Percentiles rank a stretch among this genome's conserved stretches.
Evolutionary conservation across 2,888 invertebrate genomes (phyloP).

Genomic region (Plagodis pulveraria): DNA sequence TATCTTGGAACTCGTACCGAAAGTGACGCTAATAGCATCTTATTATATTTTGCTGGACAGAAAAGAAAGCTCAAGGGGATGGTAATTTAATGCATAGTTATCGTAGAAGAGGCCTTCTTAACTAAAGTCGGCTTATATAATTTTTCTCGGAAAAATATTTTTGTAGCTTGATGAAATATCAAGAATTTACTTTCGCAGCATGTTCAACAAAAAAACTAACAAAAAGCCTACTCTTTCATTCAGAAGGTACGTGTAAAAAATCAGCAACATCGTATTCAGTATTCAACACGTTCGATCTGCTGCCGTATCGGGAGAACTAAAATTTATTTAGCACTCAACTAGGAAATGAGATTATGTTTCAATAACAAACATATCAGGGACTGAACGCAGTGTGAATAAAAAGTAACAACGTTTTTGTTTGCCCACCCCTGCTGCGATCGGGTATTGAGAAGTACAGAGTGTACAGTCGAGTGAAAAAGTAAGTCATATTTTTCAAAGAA

Average conservation of each 20-base stretch:
- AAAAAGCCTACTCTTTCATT: too few relatives aligned
- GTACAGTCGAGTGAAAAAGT: slow-evolving; percentile 6
- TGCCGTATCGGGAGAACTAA: slow-evolving; percentile 54
- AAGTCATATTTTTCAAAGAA: not conserved
- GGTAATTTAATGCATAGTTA: too few relatives aligned
- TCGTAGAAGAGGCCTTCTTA: too few relatives aligned
- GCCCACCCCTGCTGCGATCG: slow-evolving; percentile 9
- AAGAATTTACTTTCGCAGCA: too few relatives aligned
- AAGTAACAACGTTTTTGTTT: slow-evolving; percentile 51
- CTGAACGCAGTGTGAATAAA: slow-evolving; percentile 57
- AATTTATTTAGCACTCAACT: slow-evolving; percentile 66
- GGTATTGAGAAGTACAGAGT: slow-evolving; percentile 1
- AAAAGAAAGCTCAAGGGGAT: too few relatives aligned
- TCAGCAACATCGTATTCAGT: slow-evolving; percentile 35
- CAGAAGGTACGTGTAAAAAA: slow-evolving; percentile 41
- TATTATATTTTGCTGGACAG: too few relatives aligned
- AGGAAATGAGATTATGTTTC: slow-evolving; percentile 70
- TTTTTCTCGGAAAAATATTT: too few relatives aligned
- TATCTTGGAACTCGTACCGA: too few relatives aligned
- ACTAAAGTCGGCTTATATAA: too few relatives aligned
- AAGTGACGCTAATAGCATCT: too few relatives aligned
- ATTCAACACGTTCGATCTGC: slow-evolving; percentile 44
- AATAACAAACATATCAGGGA: slow-evolving; percentile 65
- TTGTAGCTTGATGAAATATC: too few relatives aligned
- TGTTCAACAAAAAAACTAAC: too few relatives aligned